Evolutionary conservation across 23 tunicate species (phyloP).

Genomic region (Trididemnum clinides): DNA sequence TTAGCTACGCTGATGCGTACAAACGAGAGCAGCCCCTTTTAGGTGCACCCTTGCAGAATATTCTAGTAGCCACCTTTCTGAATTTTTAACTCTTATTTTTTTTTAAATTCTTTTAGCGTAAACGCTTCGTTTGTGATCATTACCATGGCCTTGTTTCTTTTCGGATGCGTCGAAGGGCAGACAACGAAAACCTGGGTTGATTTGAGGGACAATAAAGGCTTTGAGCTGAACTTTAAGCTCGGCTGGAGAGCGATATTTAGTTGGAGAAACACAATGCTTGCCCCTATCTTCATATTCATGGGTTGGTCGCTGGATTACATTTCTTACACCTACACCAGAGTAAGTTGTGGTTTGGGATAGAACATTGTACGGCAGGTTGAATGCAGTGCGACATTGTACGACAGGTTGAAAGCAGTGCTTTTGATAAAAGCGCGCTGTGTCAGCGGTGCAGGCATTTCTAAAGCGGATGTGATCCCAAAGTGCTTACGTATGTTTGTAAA

Average conservation of each 20-base stretch:
- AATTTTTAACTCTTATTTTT: too few species aligned
- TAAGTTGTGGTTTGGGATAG: background rate
- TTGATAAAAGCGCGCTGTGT: too few species aligned
- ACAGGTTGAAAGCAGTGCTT: too few species aligned
- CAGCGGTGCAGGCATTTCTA: too few species aligned
- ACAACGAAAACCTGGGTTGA: constrained; percentile 47
- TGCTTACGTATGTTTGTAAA: too few species aligned
- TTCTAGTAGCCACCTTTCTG: too few species aligned
- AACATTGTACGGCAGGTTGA: too few species aligned
- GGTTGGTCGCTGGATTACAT: constrained; percentile 56
- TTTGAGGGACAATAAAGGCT: constrained; percentile 44
- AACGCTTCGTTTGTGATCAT: constrained; percentile 39
- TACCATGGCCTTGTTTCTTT: constrained; percentile 28
- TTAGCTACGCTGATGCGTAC: too few species aligned
- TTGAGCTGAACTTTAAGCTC: constrained; percentile 45
- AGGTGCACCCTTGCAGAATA: too few species aligned
- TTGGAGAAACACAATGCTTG: constrained; percentile 46
- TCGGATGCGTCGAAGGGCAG: constrained; percentile 55
- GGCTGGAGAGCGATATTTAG: constrained; percentile 51
- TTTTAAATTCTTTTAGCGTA: background rate
- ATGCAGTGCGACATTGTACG: too few species aligned
- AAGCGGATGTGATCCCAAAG: too few species aligned
- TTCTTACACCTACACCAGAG: constrained; percentile 32
- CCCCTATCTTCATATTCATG: constrained; percentile 41
- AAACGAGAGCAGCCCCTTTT: too few species aligned